Conservation (phyloP, 2,113 vertebrate genomes). For the Amphiprion percula region DNA sequence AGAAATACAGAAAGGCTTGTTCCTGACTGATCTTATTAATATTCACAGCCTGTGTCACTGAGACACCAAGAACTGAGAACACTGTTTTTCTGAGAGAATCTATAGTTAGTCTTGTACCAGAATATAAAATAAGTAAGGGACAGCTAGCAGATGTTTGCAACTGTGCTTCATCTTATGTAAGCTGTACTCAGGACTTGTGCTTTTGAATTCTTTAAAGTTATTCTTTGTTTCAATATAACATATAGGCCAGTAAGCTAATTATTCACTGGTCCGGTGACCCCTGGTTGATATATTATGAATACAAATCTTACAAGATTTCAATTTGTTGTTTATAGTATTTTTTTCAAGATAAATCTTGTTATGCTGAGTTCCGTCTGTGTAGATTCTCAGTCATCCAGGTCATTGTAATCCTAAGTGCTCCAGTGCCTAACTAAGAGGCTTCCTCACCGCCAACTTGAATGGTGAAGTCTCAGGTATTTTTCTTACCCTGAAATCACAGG, state of each 20-base stretch:
- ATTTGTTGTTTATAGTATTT: too few relatives aligned
- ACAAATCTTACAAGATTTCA: too few relatives aligned
- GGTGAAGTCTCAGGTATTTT: too few relatives aligned
- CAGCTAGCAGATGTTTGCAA: background rate
- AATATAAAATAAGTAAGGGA: conserved; percentile 1
- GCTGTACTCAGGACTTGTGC: background rate
- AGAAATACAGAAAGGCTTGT: background rate
- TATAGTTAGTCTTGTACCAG: background rate
- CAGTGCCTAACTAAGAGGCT: too few relatives aligned
- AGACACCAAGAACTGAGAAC: background rate
- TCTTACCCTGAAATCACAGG: too few relatives aligned
- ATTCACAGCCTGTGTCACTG: conserved; percentile 2
- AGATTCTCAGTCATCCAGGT: too few relatives aligned
- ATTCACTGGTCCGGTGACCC: background rate
- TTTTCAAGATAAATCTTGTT: too few relatives aligned
- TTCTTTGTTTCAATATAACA: conserved; percentile 4
- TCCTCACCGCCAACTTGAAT: too few relatives aligned
- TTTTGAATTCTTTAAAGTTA: conserved; percentile 26
- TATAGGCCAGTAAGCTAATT: conserved; percentile 4
- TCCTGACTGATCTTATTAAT: background rate
- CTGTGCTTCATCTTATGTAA: conserved; percentile 6
- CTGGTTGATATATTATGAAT: too few relatives aligned
- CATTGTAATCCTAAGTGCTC: too few relatives aligned
- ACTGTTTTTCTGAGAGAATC: background rate
- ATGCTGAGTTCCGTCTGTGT: too few relatives aligned